These are phyloP conservation scores for Drosophila pruinosa DNA, from an alignment of 1,140 invertebrate genomes.

Conservation along the genomic window DNA sequence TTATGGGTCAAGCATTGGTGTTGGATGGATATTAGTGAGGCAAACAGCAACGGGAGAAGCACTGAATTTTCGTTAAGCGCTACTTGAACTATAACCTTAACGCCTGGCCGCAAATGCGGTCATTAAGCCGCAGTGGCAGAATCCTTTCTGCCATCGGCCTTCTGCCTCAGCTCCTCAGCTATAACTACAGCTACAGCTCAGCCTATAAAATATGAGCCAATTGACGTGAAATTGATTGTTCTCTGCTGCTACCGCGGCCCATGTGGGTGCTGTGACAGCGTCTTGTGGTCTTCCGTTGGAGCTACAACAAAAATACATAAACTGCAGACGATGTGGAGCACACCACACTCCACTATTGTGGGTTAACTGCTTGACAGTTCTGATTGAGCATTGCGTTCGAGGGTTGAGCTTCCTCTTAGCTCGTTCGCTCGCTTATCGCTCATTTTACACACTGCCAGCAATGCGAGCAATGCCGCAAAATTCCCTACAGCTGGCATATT, in stretches of 20 bases:
- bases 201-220: slow-evolving; percentile 78
- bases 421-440: slow-evolving; percentile 60
- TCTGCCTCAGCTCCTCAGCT: background rate
- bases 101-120: slow-evolving; percentile 35
- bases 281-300: slow-evolving; percentile 55
- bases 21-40: slow-evolving; percentile 22
- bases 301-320: slow-evolving; percentile 61
- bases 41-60: background rate
- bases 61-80: slow-evolving; percentile 24
- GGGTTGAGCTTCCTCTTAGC: background rate
- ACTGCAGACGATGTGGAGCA: slow-evolving; percentile 53
- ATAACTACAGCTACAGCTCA: slow-evolving; percentile 36
- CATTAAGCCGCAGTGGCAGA: slow-evolving; percentile 28
- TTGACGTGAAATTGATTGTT: slow-evolving; percentile 79
- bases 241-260: slow-evolving; percentile 15
- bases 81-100: slow-evolving; percentile 64
- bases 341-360: background rate
- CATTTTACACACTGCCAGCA: slow-evolving; percentile 76
- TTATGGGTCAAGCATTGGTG: slow-evolving; percentile 61
- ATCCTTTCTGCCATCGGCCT: slow-evolving; percentile 19
- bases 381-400: background rate
- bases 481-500: slow-evolving; percentile 71
- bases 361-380: background rate
- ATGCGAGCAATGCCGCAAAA: slow-evolving; percentile 72
- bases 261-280: slow-evolving; percentile 12